Conservation (phyloP, 2,888 invertebrate genomes). For the Galeopsomyia nigrocyanea region DNA sequence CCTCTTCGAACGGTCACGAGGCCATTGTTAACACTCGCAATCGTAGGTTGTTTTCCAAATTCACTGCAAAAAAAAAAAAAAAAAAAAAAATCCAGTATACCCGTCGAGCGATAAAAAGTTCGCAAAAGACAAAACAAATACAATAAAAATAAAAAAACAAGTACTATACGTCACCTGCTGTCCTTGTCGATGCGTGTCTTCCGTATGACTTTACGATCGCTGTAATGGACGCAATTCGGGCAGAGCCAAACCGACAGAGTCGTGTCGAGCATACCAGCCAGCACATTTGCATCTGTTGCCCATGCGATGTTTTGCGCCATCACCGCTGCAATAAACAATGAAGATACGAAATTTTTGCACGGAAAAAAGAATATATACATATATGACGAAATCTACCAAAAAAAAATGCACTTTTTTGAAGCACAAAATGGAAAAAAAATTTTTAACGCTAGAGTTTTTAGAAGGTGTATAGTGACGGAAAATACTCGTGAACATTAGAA, state of each 20-base stretch:
- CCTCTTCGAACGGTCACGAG: slow-evolving; percentile 87
- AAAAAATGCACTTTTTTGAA: too few relatives aligned
- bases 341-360: too few relatives aligned
- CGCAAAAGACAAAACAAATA: background rate
- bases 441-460: too few relatives aligned
- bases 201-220: slow-evolving; percentile 77
- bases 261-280: slow-evolving; percentile 84
- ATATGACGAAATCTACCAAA: too few relatives aligned
- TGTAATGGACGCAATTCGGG: slow-evolving; percentile 66
- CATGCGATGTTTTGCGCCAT: slow-evolving; percentile 78
- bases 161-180: slow-evolving; percentile 62
- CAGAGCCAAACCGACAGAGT: slow-evolving; percentile 87
- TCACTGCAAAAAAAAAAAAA: slow-evolving; percentile 72
- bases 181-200: slow-evolving; percentile 68
- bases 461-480: too few relatives aligned
- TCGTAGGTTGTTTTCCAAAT: slow-evolving; percentile 87
- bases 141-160: slow-evolving; percentile 1
- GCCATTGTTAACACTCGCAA: slow-evolving; percentile 87
- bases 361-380: too few relatives aligned
- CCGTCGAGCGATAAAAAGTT: too few relatives aligned
- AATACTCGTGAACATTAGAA: too few relatives aligned
- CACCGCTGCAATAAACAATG: slow-evolving; percentile 72
- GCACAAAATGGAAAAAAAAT: too few relatives aligned
- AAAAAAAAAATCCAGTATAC: background rate
- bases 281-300: slow-evolving; percentile 83